Evolutionary conservation across 2,888 invertebrate genomes (phyloP).

Genomic region (Eurois occulta): DNA sequence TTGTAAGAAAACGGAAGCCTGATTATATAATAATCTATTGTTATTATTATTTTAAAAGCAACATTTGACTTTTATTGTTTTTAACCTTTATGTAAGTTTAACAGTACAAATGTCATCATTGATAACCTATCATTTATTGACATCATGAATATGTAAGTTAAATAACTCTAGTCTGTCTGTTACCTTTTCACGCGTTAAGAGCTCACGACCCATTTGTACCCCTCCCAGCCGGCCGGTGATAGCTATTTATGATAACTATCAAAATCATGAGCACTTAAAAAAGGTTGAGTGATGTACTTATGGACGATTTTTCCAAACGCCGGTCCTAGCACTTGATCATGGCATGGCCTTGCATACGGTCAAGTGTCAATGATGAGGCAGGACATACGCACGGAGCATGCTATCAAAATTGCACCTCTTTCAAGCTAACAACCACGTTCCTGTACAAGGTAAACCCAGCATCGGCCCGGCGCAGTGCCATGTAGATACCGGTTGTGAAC

Average conservation of each 20-base stretch:
- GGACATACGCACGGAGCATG: too few species aligned
- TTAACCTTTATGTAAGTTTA: neutral
- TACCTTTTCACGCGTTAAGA: neutral
- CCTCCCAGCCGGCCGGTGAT: fast-evolving
- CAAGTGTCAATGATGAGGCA: too few species aligned
- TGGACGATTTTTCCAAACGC: too few species aligned
- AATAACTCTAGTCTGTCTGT: neutral
- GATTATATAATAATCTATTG: neutral
- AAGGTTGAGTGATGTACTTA: neutral
- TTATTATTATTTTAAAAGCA: neutral
- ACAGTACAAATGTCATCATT: neutral
- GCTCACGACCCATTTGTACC: neutral
- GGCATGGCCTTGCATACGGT: too few species aligned
- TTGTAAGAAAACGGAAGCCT: neutral
- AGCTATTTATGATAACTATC: neutral
- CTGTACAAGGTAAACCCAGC: neutral
- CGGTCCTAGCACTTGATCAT: too few species aligned
- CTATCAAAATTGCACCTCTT: neutral
- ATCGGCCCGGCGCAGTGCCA: neutral
- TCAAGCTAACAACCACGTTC: neutral
- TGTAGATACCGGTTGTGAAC: neutral
- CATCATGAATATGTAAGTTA: too few species aligned
- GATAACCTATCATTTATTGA: constrained; percentile 28
- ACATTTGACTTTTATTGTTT: neutral
- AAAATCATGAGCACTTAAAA: neutral